Evolutionary conservation across 2,113 vertebrate genomes (phyloP).

Genomic region (Cavia porcellus): DNA sequence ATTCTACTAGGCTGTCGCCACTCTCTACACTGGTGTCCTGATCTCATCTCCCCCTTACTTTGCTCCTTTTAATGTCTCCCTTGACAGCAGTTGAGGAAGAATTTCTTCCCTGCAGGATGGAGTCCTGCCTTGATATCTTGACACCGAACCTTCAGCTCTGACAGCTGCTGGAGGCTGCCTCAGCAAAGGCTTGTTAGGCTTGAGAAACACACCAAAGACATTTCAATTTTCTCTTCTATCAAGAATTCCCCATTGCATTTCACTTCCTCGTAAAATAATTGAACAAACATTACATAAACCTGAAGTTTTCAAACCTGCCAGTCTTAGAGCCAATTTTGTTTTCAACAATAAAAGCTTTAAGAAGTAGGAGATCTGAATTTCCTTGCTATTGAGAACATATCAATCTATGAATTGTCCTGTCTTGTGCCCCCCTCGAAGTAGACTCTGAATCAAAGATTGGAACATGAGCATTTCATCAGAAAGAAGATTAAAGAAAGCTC

Average conservation of each 20-base stretch:
- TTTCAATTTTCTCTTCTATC: constrained; percentile 48
- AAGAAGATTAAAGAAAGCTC: neutral
- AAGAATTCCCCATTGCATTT: constrained; percentile 49
- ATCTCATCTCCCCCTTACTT: neutral
- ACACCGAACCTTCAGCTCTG: constrained; percentile 40
- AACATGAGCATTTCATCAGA: neutral
- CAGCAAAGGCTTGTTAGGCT: constrained; percentile 23
- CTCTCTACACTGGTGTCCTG: neutral
- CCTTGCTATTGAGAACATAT: neutral
- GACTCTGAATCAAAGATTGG: neutral
- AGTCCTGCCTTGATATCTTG: constrained; percentile 42
- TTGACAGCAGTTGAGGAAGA: constrained; percentile 44
- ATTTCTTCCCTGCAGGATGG: constrained; percentile 38
- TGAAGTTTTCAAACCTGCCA: constrained; percentile 52
- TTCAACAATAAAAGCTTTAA: neutral
- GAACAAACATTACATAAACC: constrained; percentile 66
- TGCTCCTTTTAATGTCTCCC: neutral
- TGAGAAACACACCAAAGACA: constrained; percentile 38
- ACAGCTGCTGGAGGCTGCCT: constrained; percentile 40
- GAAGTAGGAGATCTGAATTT: neutral
- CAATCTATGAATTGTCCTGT: neutral
- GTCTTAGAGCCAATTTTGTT: constrained; percentile 34
- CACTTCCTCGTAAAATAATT: constrained; percentile 61
- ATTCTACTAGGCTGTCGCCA: neutral
- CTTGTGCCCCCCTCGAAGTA: neutral